phyloP scores from a whole-genome alignment of 2,888 invertebrate genomes.

The Galerucella nymphaeae region DNA sequence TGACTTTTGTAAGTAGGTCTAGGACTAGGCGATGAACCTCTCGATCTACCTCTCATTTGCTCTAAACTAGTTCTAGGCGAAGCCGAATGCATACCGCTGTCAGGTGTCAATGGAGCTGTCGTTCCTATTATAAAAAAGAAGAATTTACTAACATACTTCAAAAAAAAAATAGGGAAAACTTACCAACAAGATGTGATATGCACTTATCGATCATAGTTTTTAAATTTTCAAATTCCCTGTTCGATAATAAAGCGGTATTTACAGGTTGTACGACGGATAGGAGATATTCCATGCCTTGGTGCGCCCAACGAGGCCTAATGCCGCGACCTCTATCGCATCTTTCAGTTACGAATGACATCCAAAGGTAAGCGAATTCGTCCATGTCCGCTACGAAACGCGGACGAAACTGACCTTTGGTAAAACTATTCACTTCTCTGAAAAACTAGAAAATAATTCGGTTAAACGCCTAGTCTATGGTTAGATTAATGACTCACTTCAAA shows the following conservation, averaged over 20 bases:
- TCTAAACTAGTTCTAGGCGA: conserved; percentile 60
- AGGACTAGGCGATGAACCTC: conserved; percentile 63
- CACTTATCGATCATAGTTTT: conserved; percentile 86
- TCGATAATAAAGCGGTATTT: conserved; percentile 80
- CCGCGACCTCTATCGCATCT: conserved; percentile 83
- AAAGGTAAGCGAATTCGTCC: conserved; percentile 79
- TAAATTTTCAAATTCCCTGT: conserved; percentile 83
- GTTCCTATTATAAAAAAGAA: conserved; percentile 67
- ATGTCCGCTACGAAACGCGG: conserved; percentile 70
- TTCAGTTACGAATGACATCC: conserved; percentile 90
- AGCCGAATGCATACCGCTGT: conserved; percentile 60
- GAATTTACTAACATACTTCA: neutral
- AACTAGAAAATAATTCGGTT: conserved; percentile 67
- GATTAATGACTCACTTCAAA: conserved; percentile 75
- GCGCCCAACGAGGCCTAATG: conserved; percentile 87
- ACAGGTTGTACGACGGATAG: conserved; percentile 86
- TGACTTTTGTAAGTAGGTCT: conserved; percentile 62
- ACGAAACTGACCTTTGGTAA: conserved; percentile 64
- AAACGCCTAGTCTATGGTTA: too few species aligned
- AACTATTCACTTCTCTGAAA: conserved; percentile 78
- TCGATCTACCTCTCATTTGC: conserved; percentile 55
- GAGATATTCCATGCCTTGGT: conserved; percentile 88
- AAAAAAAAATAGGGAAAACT: neutral
- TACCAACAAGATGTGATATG: conserved; percentile 86
- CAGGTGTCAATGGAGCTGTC: conserved; percentile 61